These are phyloP conservation scores for Campoplex nolae DNA, from an alignment of 2,888 invertebrate species.

Conservation along the genomic window DNA sequence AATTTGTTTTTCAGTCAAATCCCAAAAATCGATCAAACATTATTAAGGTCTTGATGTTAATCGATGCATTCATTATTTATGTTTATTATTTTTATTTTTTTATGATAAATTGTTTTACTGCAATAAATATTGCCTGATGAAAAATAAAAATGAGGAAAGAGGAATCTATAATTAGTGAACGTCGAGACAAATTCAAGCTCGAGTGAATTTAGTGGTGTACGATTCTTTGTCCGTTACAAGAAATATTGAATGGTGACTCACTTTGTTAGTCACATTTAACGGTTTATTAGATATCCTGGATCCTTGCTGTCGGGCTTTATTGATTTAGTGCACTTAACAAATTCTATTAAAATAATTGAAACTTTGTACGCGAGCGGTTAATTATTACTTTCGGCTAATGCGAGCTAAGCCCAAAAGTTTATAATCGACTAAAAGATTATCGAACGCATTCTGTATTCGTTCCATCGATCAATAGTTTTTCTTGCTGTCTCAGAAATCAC, in stretches of 20 bases:
- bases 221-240: constrained; percentile 48
- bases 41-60: background rate
- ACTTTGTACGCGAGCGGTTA: background rate
- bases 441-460: too few species aligned
- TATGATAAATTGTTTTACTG: background rate
- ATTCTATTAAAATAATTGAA: background rate
- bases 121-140: background rate
- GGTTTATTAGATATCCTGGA: constrained; percentile 39
- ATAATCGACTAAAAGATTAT: too few species aligned
- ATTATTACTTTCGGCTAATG: background rate
- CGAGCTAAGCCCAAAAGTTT: background rate
- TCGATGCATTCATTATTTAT: too few species aligned
- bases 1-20: constrained; percentile 11
- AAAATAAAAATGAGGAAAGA: constrained; percentile 11
- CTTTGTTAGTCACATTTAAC: constrained; percentile 50
- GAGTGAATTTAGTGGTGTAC: constrained; percentile 21
- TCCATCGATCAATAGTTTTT: too few species aligned
- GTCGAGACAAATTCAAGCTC: constrained; percentile 26
- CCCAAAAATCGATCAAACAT: constrained; percentile 16
- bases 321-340: background rate
- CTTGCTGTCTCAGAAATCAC: too few species aligned
- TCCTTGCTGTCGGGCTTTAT: background rate
- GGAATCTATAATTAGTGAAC: constrained; percentile 39
- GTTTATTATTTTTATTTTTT: too few species aligned
- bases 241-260: constrained; percentile 49